Percentiles rank a stretch among this genome's conserved stretches.
Conservation (phyloP, 2,113 vertebrate genomes). For the Psittacara wagleri region DNA sequence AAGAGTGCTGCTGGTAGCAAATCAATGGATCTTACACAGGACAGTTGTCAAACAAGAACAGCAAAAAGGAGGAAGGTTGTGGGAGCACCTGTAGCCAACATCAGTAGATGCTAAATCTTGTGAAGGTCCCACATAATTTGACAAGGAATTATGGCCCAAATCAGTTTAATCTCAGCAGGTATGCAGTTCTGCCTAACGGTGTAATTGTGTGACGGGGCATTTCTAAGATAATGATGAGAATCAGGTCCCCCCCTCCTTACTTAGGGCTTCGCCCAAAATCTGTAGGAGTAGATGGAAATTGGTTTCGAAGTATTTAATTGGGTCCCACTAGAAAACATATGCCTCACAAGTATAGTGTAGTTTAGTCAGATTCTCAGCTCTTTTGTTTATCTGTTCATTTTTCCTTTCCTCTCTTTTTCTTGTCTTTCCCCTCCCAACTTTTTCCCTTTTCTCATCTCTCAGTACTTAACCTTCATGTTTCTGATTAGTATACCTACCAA, state of each 20-base stretch:
- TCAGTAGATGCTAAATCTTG: neutral
- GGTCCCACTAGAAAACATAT: neutral
- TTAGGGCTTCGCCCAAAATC: neutral
- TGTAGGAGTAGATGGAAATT: neutral
- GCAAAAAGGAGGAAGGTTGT: neutral
- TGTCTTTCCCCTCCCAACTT: neutral
- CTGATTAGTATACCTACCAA: conserved; percentile 51
- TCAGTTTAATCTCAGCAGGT: neutral
- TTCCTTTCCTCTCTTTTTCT: neutral
- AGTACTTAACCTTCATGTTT: conserved; percentile 44
- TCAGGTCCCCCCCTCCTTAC: neutral
- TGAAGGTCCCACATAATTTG: neutral
- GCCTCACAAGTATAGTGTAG: neutral
- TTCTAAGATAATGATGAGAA: neutral
- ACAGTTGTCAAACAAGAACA: neutral
- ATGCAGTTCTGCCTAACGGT: neutral
- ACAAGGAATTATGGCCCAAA: neutral
- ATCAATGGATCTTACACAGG: neutral
- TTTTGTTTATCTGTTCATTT: neutral
- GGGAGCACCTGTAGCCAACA: neutral
- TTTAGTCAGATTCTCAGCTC: neutral
- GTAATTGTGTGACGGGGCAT: neutral
- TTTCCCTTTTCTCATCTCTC: neutral
- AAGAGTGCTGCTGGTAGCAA: neutral
- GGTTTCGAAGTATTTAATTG: neutral